Base-by-base conservation (phyloP, 2,797 vertebrate genomes). In the Sphaeramia orbicularis region DNA sequence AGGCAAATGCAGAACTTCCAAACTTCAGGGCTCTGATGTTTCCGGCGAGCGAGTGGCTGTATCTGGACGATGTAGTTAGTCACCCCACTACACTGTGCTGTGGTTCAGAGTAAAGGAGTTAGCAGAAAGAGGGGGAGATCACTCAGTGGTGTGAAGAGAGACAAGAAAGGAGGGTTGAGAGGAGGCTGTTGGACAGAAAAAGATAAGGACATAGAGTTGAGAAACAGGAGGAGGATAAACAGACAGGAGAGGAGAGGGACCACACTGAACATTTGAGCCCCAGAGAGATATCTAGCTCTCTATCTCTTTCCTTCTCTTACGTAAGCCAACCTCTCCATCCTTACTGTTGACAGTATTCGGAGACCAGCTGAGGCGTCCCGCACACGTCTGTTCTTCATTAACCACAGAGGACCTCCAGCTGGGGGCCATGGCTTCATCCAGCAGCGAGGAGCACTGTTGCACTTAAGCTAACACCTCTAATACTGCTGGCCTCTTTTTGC, bases 1-100 rank as follows among this genome's bases (percentile, higher is more conserved):
- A 78, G 76, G 61, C 61, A 62, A 86, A 59, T 4, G 78, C 50
- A 66, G 47, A 83, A 79, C 77, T 78, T 82, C 75, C 77, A 83
- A 88, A 91, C 80, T 86, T 80, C 36, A 40, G 78, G 57, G 59
- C 53, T 83, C 60, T 86, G 83, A 87, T 83, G 78, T 82, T 79
- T 76, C 71, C 65, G 38, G 55, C 61, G 8, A 81, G 64, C 37
- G 6, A 63, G 67, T 51, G 64, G 78, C 53, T 74, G 56, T 19
- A 76, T 78, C 64, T 74, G 76, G 79, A 80, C 80, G 30, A 53
- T 36, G 53, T 71, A 74, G 73, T 83, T 67, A 78, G 75, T 77
- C 64, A 51, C 64, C 49, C 12, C n/a, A 47, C 75, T 45, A 16
- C 50, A 52, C 14, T 14, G 15, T 52, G 71, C 74, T 73, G 67